phyloP scores from a whole-genome alignment of 2,888 invertebrate genomes.

The Heliconius hortense region DNA sequence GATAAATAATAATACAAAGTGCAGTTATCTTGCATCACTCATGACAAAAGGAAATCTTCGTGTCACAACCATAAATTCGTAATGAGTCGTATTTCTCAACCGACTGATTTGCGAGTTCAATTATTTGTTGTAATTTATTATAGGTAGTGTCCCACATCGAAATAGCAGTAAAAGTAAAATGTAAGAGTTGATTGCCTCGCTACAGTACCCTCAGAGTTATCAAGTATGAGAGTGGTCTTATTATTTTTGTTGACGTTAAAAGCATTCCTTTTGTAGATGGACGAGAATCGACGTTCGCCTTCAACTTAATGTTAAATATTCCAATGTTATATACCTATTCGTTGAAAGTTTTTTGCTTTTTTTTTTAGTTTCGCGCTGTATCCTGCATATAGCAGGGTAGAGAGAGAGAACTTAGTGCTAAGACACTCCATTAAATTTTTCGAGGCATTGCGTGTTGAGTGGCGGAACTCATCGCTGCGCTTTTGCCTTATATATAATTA shows the following conservation, averaged over 20 bases:
- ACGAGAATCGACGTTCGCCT: slow-evolving; percentile 7
- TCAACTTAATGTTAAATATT: neutral
- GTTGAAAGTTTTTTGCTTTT: no score
- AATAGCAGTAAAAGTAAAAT: slow-evolving; percentile 36
- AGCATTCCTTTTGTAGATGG: slow-evolving; percentile 30
- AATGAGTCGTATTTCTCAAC: slow-evolving; percentile 40
- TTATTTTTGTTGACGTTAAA: slow-evolving; percentile 32
- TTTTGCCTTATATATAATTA: no score
- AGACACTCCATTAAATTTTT: no score
- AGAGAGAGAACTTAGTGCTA: no score
- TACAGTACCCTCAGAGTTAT: slow-evolving; percentile 34
- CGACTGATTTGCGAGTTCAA: slow-evolving; percentile 37
- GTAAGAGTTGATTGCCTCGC: slow-evolving; percentile 36
- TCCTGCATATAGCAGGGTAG: no score
- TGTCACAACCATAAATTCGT: slow-evolving; percentile 35
- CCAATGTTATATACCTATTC: neutral
- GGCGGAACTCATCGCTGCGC: no score
- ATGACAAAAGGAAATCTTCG: slow-evolving; percentile 32
- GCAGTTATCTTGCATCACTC: slow-evolving; percentile 23
- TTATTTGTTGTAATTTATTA: slow-evolving; percentile 40
- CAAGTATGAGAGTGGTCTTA: slow-evolving; percentile 26
- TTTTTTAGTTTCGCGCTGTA: no score
- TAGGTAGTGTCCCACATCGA: slow-evolving; percentile 35
- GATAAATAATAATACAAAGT: slow-evolving; percentile 10
- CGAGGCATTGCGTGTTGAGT: no score